These are phyloP conservation scores for Pyrrhura leucotis DNA, from an alignment of 2,797 vertebrate species.

Conservation along the genomic window DNA sequence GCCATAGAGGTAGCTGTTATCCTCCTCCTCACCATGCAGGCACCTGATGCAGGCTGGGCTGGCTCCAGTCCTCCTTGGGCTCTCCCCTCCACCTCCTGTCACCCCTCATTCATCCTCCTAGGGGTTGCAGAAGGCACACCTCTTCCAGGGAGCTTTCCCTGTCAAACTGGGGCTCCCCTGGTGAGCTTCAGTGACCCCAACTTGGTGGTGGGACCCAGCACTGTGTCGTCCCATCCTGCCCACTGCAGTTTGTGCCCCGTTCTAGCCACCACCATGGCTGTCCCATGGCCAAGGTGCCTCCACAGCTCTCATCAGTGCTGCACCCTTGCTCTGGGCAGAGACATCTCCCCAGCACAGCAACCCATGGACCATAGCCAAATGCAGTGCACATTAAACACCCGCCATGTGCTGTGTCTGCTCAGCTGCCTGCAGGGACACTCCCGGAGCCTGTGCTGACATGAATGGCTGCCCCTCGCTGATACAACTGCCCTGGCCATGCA, in stretches of 20 bases:
- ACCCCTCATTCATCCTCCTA: neutral
- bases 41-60: accelerated
- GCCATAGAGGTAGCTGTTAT: neutral
- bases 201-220: neutral
- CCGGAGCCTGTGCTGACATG: accelerated
- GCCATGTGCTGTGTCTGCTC: accelerated
- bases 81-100: accelerated
- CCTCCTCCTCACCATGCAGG: neutral
- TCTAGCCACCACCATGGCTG: accelerated
- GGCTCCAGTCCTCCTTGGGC: neutral
- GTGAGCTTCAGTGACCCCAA: neutral
- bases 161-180: neutral
- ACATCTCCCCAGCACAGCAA: accelerated
- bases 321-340: neutral
- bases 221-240: neutral
- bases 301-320: neutral
- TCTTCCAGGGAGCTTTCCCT: neutral
- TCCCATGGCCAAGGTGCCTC: neutral
- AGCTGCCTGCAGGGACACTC: neutral
- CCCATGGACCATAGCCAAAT: neutral
- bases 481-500: accelerated
- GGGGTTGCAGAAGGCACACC: neutral
- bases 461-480: accelerated
- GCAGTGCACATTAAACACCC: accelerated
- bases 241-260: neutral